Evolutionary conservation across 2,797 vertebrate genomes (phyloP).

Genomic region (Danio albolineatus): DNA sequence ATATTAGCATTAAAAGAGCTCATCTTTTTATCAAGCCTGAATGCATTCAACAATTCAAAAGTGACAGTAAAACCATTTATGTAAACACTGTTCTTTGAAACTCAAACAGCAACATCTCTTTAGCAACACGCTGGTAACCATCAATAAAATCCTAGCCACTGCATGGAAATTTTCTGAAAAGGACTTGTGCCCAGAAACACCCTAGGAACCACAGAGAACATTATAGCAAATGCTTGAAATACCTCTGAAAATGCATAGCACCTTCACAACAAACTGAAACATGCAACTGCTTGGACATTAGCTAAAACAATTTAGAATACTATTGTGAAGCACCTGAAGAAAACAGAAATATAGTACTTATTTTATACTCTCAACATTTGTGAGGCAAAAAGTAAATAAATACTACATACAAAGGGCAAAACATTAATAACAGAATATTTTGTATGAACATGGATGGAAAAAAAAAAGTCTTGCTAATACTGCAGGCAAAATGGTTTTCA

Average conservation of each 20-base stretch:
- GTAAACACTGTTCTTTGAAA: not conserved
- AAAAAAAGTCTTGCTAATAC: not conserved
- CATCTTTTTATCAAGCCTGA: not conserved
- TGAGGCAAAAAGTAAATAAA: not conserved
- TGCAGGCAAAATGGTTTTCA: constrained; percentile 10
- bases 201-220: no score
- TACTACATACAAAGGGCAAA: not conserved
- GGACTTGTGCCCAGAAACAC: no score
- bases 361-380: not conserved
- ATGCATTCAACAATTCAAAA: not conserved
- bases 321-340: no score
- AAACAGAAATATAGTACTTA: not conserved
- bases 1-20: not conserved
- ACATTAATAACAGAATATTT: not conserved
- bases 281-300: no score
- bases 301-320: no score
- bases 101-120: no score
- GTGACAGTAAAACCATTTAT: not conserved
- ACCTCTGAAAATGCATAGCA: no score
- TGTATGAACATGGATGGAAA: not conserved
- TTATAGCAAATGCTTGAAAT: no score
- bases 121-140: no score
- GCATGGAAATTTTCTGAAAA: no score
- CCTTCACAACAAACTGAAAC: no score
- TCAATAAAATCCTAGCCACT: no score